phyloP scores from a whole-genome alignment of 1,140 invertebrate genomes.

The Ostrea edulis region DNA sequence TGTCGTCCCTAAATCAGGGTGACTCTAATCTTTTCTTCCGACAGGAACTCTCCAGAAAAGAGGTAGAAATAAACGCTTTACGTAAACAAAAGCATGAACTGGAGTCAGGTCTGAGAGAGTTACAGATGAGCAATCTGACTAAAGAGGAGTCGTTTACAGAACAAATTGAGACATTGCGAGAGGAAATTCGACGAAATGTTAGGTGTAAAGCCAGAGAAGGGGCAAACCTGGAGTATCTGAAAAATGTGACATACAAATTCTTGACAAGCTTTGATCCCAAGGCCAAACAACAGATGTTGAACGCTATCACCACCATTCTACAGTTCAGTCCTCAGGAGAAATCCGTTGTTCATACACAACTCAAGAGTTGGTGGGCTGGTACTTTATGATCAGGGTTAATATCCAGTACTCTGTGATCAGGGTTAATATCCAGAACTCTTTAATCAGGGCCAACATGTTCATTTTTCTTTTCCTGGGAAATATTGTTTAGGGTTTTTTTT shows the following conservation, averaged over 20 bases:
- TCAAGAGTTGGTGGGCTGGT: conserved; percentile 67
- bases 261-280: conserved; percentile 85
- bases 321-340: conserved; percentile 88
- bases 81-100: conserved; percentile 87
- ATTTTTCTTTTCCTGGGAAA: no score
- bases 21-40: conserved; percentile 88
- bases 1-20: conserved; percentile 63
- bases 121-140: conserved; percentile 82
- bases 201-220: conserved; percentile 89
- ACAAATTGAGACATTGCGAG: conserved; percentile 81
- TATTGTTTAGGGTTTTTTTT: no score
- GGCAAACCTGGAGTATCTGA: conserved; percentile 93
- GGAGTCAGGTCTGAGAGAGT: conserved; percentile 85
- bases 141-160: conserved; percentile 83
- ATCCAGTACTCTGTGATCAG: not conserved
- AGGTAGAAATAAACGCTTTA: conserved; percentile 88
- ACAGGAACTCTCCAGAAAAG: conserved; percentile 89
- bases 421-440: no score
- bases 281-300: conserved; percentile 90
- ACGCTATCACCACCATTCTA: conserved; percentile 91
- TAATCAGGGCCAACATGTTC: no score
- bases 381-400: not conserved
- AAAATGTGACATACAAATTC: conserved; percentile 93
- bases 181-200: conserved; percentile 84
- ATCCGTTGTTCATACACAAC: conserved; percentile 74